Base-by-base conservation (phyloP, 2,888 invertebrate species). In the Dysmachus trigonus region DNA sequence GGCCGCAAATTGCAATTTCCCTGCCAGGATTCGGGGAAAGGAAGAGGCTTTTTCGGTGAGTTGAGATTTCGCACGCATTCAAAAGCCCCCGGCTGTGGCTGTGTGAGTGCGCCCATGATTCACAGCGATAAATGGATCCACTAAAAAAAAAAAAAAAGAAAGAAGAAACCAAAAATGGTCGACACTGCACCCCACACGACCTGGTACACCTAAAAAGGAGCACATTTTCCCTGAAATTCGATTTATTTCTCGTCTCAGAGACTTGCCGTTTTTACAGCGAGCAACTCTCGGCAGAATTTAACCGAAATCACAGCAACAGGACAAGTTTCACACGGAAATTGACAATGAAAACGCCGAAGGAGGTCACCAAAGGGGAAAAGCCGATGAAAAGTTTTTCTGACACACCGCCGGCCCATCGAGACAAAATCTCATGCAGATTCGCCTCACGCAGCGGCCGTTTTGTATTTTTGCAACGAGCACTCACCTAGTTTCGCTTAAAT, bases 311-410 rank as follows among this genome's bases (percentile, higher is more conserved):
- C 71, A 72, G 83, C 83, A 83, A 83, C 72, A 72, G 71, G 71
- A 47, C 41, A 13, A 27, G 10, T 72, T 31, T 38, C 27, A 30
- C 72, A 83, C 72, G 41, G 83, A 83, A 83, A 27, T 62, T 72
- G 83, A 83, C 83, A 83, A 72, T 83, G 83, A 72, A 83, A 83
- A 83, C 71, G 71, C 72, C 72, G 38, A 83, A 83, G 83, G 83
- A 83, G 83, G 83, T 83, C 83, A 83, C 41, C 71, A 38, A 71
- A 72, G 83, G 8, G 5, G 38, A 83, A 83, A 83, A 38, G 81
- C 81, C 81, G 81, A 82, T 82, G 81, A 81, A 33, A 22, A 31
- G 18, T 73, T 73, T 73, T 35, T 18, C 35, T 73, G 73, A 73
- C 35, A 71, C 27, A 62, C n/a, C 62, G 30, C 83, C 31, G 18